Percentiles rank a stretch among this genome's conserved stretches.
Evolutionary conservation across 2,888 invertebrate species (phyloP).

Genomic region (Coremacera marginata): DNA sequence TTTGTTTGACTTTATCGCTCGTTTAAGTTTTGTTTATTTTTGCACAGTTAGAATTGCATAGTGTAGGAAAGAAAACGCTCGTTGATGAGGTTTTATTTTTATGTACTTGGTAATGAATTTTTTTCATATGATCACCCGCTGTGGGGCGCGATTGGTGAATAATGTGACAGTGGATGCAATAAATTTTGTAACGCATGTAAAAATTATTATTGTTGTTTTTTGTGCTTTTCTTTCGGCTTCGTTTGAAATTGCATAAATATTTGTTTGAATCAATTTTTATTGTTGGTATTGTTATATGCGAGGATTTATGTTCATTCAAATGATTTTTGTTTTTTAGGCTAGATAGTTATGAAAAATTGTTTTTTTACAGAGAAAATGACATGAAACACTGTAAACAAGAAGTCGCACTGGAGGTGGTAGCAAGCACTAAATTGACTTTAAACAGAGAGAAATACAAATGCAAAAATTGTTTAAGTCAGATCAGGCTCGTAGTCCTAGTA

Average conservation of each 20-base stretch:
- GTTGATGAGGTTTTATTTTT: not conserved
- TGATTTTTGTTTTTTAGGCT: conserved; percentile 34
- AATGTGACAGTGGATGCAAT: conserved; percentile 1
- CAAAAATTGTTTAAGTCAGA: too few relatives aligned
- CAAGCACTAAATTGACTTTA: too few relatives aligned
- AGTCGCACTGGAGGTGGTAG: too few relatives aligned
- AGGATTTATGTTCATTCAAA: not conserved
- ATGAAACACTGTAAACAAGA: too few relatives aligned
- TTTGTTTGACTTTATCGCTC: not conserved
- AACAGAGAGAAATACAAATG: too few relatives aligned
- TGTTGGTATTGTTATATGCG: conserved; percentile 22
- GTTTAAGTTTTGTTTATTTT: too few relatives aligned
- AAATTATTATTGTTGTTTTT: not conserved
- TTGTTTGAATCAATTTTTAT: conserved; percentile 29
- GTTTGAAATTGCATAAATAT: not conserved
- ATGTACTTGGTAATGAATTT: conserved; percentile 15
- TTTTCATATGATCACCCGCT: conserved; percentile 2
- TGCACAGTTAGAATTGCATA: too few relatives aligned
- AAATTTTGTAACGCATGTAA: conserved; percentile 5
- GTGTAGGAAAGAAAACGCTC: not conserved
- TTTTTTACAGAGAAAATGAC: too few relatives aligned
- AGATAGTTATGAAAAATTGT: conserved; percentile 30
- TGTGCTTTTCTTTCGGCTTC: not conserved
- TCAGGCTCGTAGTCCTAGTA: too few relatives aligned
- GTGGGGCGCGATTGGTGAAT: not conserved